phyloP scores from a whole-genome alignment of 2,113 vertebrate genomes.

The Leucopsar rothschildi region DNA sequence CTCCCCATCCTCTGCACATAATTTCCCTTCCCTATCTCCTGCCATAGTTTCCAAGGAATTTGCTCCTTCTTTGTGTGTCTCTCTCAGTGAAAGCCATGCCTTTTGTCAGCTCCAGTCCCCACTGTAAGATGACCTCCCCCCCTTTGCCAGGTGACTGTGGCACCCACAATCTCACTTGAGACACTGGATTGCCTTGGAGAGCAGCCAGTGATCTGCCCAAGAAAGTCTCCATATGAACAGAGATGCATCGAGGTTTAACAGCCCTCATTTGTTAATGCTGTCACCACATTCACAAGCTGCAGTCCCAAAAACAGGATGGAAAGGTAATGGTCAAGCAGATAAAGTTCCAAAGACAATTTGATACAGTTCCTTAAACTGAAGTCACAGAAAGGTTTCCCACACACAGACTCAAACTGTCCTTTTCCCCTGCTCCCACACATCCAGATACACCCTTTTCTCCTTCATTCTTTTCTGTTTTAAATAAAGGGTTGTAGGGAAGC shows the following conservation, averaged over 20 bases:
- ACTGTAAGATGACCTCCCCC: background rate
- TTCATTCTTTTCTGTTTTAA: background rate
- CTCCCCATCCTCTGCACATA: background rate
- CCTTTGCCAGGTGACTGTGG: background rate
- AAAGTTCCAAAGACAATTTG: background rate
- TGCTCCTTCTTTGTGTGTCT: background rate
- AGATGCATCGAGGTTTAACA: background rate
- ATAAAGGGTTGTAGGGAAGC: background rate
- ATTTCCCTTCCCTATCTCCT: background rate
- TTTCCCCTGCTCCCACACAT: background rate
- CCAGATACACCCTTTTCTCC: background rate
- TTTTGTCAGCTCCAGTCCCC: background rate
- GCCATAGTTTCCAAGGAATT: background rate
- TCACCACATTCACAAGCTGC: background rate
- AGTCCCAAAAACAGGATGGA: background rate
- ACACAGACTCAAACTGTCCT: background rate
- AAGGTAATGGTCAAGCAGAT: background rate
- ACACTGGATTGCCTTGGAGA: background rate
- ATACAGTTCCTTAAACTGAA: background rate
- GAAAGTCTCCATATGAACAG: background rate
- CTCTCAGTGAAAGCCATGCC: background rate
- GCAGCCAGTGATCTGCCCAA: background rate
- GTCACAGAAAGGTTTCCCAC: background rate
- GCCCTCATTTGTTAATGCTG: background rate
- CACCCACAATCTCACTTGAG: background rate